Conservation (phyloP, 2,113 vertebrate genomes). For the Cromileptes altivelis region DNA sequence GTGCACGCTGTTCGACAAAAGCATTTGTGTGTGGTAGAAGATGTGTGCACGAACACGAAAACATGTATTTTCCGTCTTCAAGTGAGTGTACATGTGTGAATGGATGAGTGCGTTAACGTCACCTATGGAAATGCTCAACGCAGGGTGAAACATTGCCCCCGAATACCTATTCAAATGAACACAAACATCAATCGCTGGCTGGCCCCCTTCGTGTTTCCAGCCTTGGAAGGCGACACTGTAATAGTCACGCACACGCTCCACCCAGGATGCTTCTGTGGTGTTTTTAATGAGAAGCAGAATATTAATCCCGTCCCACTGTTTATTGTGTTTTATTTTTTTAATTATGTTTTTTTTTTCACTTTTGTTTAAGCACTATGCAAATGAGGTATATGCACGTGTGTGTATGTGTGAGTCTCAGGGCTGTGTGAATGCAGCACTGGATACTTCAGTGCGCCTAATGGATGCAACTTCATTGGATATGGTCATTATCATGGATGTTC, state of each 20-base stretch:
- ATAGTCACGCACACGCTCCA: constrained; percentile 71
- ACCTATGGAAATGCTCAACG: constrained; percentile 62
- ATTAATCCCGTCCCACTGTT: constrained; percentile 72
- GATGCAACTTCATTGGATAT: constrained; percentile 80
- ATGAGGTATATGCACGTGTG: constrained; percentile 56
- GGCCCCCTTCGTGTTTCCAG: constrained; percentile 66
- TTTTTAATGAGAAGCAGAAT: constrained; percentile 73
- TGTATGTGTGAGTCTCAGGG: constrained; percentile 65
- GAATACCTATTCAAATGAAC: constrained; percentile 82
- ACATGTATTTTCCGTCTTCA: constrained; percentile 41
- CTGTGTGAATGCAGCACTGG: constrained; percentile 74
- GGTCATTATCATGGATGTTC: constrained; percentile 80
- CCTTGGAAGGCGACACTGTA: constrained; percentile 70
- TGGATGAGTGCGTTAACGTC: constrained; percentile 54
- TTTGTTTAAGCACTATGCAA: constrained; percentile 77
- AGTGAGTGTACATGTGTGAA: constrained; percentile 44
- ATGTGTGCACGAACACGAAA: neutral
- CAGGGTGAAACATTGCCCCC: constrained; percentile 61
- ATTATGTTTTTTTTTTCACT: constrained; percentile 67
- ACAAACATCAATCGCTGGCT: constrained; percentile 76
- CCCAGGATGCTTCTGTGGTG: constrained; percentile 68
- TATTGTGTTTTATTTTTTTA: constrained; percentile 67
- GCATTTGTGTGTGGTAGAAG: constrained; percentile 40
- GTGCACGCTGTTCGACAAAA: constrained; percentile 45
- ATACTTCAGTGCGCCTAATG: constrained; percentile 82